Percentiles rank a stretch among this genome's conserved stretches.
Conservation (phyloP, 2,797 vertebrate genomes). For the Neosilurus hyrtlii region DNA sequence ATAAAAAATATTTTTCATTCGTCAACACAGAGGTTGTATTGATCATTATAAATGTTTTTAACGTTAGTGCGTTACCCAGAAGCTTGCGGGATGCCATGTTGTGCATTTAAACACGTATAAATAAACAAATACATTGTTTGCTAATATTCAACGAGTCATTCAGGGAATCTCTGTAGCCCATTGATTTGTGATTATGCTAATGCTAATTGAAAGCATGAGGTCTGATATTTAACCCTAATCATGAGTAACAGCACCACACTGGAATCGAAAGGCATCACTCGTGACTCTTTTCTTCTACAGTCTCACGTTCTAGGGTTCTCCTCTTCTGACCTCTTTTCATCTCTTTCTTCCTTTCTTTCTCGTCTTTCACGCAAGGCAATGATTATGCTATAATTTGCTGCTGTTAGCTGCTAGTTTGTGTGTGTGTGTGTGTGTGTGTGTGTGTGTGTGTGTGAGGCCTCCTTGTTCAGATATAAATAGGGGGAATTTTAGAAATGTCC, state of each 20-base stretch:
- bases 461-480: slow-evolving; percentile 67
- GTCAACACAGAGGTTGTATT: background rate
- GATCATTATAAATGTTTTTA: background rate
- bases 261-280: slow-evolving; percentile 52
- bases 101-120: slow-evolving; percentile 52
- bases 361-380: slow-evolving; percentile 52
- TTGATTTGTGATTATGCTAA: slow-evolving; percentile 76
- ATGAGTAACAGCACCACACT: slow-evolving; percentile 64
- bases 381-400: slow-evolving; percentile 61
- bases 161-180: slow-evolving; percentile 69
- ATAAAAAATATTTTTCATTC: too few species aligned
- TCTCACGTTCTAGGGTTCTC: slow-evolving; percentile 9
- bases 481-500: slow-evolving; percentile 75
- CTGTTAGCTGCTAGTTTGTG: slow-evolving; percentile 63
- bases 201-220: slow-evolving; percentile 72
- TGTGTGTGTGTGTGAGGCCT: slow-evolving; percentile 67
- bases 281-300: slow-evolving; percentile 36
- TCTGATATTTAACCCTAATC: slow-evolving; percentile 74
- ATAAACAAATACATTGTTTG: background rate
- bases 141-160: slow-evolving; percentile 53
- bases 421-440: slow-evolving; percentile 60
- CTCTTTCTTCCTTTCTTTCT: slow-evolving; percentile 60
- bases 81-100: background rate
- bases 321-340: slow-evolving; percentile 56
- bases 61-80: too few species aligned